Evolutionary conservation across 2,113 vertebrate genomes (phyloP).

Genomic region (Rattus norvegicus): GRCr8 NC_086023.1:104213501-104214000

Average conservation of each 20-base stretch:
- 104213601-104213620: not conserved
- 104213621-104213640: not conserved
- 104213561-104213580: not conserved
- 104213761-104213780: not conserved
- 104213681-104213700: not conserved
- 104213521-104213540: not conserved
- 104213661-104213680: not conserved
- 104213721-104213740: not conserved
- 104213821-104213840: not conserved
- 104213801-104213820: not conserved
- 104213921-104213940: not conserved
- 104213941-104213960: not conserved
- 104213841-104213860: not conserved
- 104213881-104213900: not conserved
- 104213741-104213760: not conserved
- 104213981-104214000: not conserved
- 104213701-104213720: not conserved
- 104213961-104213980: not conserved
- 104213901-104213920: not conserved
- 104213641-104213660: slow-evolving; percentile 3
- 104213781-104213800: not conserved
- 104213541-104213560: not conserved
- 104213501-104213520: not conserved
- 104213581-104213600: not conserved
- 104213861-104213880: not conserved